Evolutionary conservation across 1,140 invertebrate genomes (phyloP).

Genomic region (Brachionus rotundiformis): DNA sequence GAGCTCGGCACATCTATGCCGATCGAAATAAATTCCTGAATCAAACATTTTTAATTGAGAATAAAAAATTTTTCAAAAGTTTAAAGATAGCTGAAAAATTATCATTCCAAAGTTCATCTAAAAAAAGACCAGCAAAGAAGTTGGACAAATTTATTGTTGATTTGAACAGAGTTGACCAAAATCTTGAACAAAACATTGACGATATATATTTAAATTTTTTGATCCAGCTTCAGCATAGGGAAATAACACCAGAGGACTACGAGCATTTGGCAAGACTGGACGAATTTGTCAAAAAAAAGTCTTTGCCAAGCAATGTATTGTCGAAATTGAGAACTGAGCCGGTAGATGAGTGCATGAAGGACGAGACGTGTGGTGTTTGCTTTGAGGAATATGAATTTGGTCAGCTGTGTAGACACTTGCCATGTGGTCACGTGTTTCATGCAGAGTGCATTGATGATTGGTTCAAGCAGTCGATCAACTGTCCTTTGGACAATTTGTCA

Average conservation of each 20-base stretch:
- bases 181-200: conserved; percentile 27
- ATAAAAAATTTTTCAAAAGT: conserved; percentile 31
- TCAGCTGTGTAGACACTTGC: conserved; percentile 1
- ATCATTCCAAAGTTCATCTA: too few relatives aligned
- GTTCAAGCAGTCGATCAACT: conserved; percentile 12
- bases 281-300: conserved; percentile 39
- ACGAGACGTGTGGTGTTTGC: conserved; percentile 24
- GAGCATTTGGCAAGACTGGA: conserved; percentile 32
- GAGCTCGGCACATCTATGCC: background rate
- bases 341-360: background rate
- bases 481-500: conserved; percentile 46
- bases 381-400: background rate
- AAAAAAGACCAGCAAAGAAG: background rate
- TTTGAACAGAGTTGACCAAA: background rate
- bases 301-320: background rate
- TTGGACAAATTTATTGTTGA: background rate
- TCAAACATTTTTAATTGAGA: conserved; percentile 1
- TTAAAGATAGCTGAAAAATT: background rate
- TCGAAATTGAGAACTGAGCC: background rate
- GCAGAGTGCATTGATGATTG: conserved; percentile 46
- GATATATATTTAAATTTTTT: conserved; percentile 35
- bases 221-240: conserved; percentile 42
- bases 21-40: background rate
- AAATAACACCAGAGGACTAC: conserved; percentile 49
- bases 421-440: conserved; percentile 49